Evolutionary conservation across 1,140 invertebrate genomes (phyloP).

Genomic region (Sminthurinus signatus): DNA sequence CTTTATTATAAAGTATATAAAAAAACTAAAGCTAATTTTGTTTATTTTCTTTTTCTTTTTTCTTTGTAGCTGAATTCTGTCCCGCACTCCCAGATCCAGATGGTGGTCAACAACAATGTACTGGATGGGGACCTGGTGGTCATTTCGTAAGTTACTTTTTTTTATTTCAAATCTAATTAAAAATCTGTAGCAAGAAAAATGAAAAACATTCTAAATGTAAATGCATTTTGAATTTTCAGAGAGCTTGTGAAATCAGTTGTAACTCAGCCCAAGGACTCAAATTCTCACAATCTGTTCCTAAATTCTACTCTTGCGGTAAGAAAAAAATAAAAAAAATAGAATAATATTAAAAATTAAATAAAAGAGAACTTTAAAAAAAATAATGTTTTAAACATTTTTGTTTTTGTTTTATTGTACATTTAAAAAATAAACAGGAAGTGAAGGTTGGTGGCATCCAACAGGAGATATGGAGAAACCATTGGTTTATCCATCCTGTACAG

Average conservation of each 20-base stretch:
- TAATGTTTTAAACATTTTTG: too few relatives aligned
- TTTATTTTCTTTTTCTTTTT: background rate
- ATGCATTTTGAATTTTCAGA: conserved; percentile 46
- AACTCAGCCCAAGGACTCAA: conserved; percentile 62
- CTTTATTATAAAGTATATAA: too few relatives aligned
- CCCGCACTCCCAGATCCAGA: conserved; percentile 76
- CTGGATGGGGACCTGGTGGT: conserved; percentile 84
- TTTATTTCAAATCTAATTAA: too few relatives aligned
- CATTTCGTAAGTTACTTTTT: too few relatives aligned
- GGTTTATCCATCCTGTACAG: conserved; percentile 84
- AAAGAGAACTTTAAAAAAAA: too few relatives aligned
- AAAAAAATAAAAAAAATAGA: too few relatives aligned
- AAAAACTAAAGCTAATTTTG: too few relatives aligned
- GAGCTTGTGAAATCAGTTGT: conserved; percentile 83
- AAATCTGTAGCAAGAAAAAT: background rate
- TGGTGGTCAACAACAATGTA: conserved; percentile 81
- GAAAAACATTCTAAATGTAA: background rate
- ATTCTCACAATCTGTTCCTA: conserved; percentile 83
- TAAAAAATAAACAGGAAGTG: too few relatives aligned
- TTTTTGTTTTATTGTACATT: too few relatives aligned
- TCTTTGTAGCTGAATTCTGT: conserved; percentile 76
- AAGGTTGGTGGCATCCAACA: conserved; percentile 92
- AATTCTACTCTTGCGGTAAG: conserved; percentile 95
- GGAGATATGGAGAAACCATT: conserved; percentile 66
- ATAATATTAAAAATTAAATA: too few relatives aligned